Base-by-base conservation (phyloP, 2,888 invertebrate species). In the Drosophila paranaensis region DNA sequence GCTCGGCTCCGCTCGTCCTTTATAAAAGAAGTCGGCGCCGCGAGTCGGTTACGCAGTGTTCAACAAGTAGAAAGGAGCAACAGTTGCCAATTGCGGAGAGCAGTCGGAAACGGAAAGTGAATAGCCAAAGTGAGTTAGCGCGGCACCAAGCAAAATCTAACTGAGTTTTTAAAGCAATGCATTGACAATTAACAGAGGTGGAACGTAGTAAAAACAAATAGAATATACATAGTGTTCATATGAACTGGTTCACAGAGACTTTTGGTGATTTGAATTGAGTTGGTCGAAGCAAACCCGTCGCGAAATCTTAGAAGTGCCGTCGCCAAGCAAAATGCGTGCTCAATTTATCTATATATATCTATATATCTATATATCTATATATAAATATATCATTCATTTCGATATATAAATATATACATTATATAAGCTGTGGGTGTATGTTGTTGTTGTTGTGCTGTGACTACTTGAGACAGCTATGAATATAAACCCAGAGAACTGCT, bases 31-130 rank as follows among this genome's bases (percentile, higher is more conserved):
- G 77, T 82, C 77, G 77, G 77, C 80, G 80, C 57, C 71, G 61
- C 77, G 75, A 80, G 82, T 83, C 78, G 58, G 77, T 81, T 79
- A 90, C 85, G 90, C 92, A 93, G 92, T 93, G 92, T 88, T 92
- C 92, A 92, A 92, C 92, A 92, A 92, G 92, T 92, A 83, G 83
- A 50, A 66, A 87, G 91, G 88, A 84, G 90, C 88, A 90, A 81
- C 90, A 87, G 90, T 90, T 87, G 90, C 81, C 46, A 68, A 14
- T 50, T 45, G 14, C 39, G 42, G 16, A 73, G 63, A 74, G 50
- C 60, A 60, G 33, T 58, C 58, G 42, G 9, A 40, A 64, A 50
- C 51, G 42, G 39, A 39, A 27, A 39, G 25, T 39, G 42, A 45
- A 30, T 1, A 64, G 33, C 13, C 11, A 16, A 60, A 70, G 70